These are phyloP conservation scores for Hyposmocoma kahamanoa DNA, from an alignment of 1,140 invertebrate genomes.

Conservation along the genomic window DNA sequence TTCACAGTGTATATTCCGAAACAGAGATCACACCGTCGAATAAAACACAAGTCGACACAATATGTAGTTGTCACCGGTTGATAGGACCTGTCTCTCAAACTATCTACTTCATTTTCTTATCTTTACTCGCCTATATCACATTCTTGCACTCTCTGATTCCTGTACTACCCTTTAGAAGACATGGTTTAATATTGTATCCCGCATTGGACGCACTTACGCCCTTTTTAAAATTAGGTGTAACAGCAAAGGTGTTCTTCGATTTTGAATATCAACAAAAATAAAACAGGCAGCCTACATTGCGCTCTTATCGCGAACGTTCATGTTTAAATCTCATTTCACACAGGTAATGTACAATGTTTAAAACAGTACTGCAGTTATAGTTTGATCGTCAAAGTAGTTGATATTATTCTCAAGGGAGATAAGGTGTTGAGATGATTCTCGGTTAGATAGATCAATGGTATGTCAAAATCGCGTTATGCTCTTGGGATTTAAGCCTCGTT, in stretches of 20 bases:
- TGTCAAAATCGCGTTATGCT: conserved; percentile 61
- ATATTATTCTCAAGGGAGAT: conserved; percentile 31
- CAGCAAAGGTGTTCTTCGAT: background rate
- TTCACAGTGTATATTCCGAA: conserved; percentile 45
- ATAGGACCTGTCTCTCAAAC: conserved; percentile 69
- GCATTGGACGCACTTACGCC: background rate
- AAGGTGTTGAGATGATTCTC: conserved; percentile 57
- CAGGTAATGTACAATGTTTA: background rate
- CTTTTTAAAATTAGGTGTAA: background rate
- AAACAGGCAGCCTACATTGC: conserved; percentile 14
- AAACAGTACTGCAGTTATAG: background rate
- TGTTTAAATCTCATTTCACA: no score
- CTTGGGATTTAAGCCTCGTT: conserved; percentile 32
- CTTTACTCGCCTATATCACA: background rate
- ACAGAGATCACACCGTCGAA: conserved; percentile 55
- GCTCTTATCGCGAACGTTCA: no score
- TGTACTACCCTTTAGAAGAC: background rate
- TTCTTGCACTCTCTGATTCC: background rate
- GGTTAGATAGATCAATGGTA: conserved; percentile 60
- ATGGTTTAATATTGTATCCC: background rate
- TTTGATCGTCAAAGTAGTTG: background rate
- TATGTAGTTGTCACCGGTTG: conserved; percentile 68
- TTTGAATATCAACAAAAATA: background rate
- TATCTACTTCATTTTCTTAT: conserved; percentile 34
- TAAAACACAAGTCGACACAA: conserved; percentile 53